A percentile compares a stretch with the other conserved stretches of the same genome.
Conservation (phyloP, 2,113 vertebrate species). For the Labrus mixtus region DNA sequence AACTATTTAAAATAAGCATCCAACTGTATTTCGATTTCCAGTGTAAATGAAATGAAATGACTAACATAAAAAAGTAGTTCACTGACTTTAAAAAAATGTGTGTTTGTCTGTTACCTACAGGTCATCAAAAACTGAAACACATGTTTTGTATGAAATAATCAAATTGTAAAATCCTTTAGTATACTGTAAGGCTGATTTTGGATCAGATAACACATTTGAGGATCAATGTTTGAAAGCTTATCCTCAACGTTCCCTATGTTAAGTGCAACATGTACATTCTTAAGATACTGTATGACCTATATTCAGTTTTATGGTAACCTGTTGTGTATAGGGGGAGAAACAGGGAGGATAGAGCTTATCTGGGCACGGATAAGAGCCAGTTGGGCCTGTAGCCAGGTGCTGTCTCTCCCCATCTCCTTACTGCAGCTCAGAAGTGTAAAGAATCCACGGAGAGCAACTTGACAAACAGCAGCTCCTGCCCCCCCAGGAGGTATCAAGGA, state of each 20-base stretch:
- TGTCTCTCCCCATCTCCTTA: constrained; percentile 70
- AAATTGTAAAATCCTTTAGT: constrained; percentile 5
- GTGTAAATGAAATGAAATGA: constrained; percentile 2
- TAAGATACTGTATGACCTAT: constrained; percentile 61
- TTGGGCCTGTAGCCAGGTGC: constrained; percentile 67
- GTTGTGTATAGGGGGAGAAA: constrained; percentile 40
- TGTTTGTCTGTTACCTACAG: constrained; percentile 1
- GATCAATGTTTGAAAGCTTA: constrained; percentile 49
- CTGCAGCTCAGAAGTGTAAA: constrained; percentile 49
- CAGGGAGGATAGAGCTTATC: constrained; percentile 73
- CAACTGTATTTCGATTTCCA: neutral
- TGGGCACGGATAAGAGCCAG: constrained; percentile 65
- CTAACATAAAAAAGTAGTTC: neutral
- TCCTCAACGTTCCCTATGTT: constrained; percentile 39
- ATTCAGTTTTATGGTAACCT: constrained; percentile 65
- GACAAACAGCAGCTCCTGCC: constrained; percentile 67
- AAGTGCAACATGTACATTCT: constrained; percentile 46
- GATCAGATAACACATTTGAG: constrained; percentile 34
- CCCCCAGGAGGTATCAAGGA: constrained; percentile 11
- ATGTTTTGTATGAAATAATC: constrained; percentile 7
- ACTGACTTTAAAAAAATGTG: neutral
- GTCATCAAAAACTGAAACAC: constrained; percentile 12
- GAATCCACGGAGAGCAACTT: constrained; percentile 62
- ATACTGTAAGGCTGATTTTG: neutral
- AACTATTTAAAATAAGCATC: neutral